Percentiles rank a stretch among this genome's conserved stretches.
Conservation (phyloP, 2,113 vertebrate species). For the Osmerus eperlanus region DNA sequence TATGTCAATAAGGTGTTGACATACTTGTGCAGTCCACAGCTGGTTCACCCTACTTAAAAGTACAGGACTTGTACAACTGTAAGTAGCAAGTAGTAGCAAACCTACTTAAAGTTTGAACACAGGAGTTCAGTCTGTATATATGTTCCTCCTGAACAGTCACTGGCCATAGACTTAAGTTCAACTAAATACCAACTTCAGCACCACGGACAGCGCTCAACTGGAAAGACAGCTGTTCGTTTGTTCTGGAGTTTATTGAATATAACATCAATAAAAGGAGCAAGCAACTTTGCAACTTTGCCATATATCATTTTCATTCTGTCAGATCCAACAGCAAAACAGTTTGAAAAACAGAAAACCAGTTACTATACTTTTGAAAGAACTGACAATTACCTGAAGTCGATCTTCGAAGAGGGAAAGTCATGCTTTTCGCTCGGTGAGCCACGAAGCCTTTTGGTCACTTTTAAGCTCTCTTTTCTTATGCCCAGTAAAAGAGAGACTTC, state of each 20-base stretch:
- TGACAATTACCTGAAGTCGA: constrained; percentile 86
- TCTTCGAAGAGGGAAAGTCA: constrained; percentile 91
- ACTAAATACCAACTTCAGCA: constrained; percentile 36
- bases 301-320: too few species aligned
- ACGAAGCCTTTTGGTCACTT: constrained; percentile 56
- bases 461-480: constrained; percentile 73
- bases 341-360: too few species aligned
- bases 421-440: constrained; percentile 71
- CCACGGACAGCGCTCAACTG: constrained; percentile 42
- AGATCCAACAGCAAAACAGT: too few species aligned
- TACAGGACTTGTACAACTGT: too few species aligned
- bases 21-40: too few species aligned
- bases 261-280: not conserved
- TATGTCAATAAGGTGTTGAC: too few species aligned
- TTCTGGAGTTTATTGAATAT: too few species aligned
- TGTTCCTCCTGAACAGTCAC: not conserved
- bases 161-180: not conserved
- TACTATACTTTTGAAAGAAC: not conserved
- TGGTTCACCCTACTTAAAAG: too few species aligned
- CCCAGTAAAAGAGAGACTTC: constrained; percentile 63
- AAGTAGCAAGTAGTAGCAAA: too few species aligned
- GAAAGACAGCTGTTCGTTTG: not conserved
- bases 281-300: not conserved
- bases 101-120: too few species aligned
- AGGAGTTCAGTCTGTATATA: too few species aligned